Evolutionary conservation across 1,140 invertebrate genomes (phyloP), one percentile per base, ranked within the genome.

Genomic region (Eurosta solidaginis): DNA sequence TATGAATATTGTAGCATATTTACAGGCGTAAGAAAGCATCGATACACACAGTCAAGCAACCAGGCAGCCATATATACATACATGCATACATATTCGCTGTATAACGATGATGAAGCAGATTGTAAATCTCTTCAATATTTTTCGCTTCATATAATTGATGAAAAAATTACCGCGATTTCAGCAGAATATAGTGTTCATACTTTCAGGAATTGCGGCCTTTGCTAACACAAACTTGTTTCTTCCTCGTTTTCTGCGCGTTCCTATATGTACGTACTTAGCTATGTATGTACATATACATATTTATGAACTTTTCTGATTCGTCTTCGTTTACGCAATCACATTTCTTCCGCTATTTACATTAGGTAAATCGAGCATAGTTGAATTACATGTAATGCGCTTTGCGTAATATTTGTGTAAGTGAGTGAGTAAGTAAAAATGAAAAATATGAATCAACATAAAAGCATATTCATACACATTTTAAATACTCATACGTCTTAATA

Each of bases 141-240:
- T 74, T 74, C 73, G 73, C 73, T 45, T 74, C 73, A 74, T 74
- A 74, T 74, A 74, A 47, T 74, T 74, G 44, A 74, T 74, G 44
- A 74, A 74, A 74, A 74, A 74, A 74, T 74, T 74, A 47, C 44
- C 44, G 73, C 44, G 73, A 74, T 74, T 74, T 74, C 73, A 74
- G 73, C 73, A 10, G 25, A 74, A 47, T 74, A 45, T 25, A 27
- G 10, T 45, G 12, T 27, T 2, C 73, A 74, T 74, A 74, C 68
- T 74, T 74, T 74, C 22, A 45, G 40, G 68, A n/a, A 74, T 74
- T 74, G 68, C 68, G 33, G 33, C 42, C 42, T 74, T 42, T 74
- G 68, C 20, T 40, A 74, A 36, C 22, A 44, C n/a, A 59, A n/a
- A n/a, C n/a, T n/a, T n/a, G 54, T 29, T 59, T 59, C 54, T 59